A percentile compares a stretch with the other conserved stretches of the same genome.
Conservation (phyloP, 2,888 invertebrate species). For the Conops quadrifasciatus region DNA sequence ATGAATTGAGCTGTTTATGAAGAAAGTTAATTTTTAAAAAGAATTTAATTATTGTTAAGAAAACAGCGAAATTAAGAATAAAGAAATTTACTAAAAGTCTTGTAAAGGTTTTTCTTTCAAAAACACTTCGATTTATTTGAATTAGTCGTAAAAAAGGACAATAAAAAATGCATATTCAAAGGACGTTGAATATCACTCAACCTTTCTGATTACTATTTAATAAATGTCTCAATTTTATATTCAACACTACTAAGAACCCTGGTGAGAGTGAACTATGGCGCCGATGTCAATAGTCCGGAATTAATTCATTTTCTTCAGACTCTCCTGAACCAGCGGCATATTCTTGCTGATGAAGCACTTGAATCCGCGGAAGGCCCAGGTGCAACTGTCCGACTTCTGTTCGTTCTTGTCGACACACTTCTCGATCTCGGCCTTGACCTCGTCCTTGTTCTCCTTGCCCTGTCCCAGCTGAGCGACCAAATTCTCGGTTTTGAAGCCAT, state of each 20-base stretch:
- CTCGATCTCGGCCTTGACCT: slow-evolving; percentile 59
- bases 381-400: slow-evolving; percentile 57
- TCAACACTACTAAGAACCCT: no score
- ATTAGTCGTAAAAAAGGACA: no score
- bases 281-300: no score
- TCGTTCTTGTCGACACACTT: slow-evolving; percentile 64
- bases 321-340: slow-evolving; percentile 61
- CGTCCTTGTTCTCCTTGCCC: slow-evolving; percentile 58
- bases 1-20: no score
- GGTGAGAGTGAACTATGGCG: no score
- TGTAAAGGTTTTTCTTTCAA: no score
- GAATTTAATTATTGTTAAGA: no score
- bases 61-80: no score
- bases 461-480: slow-evolving; percentile 62
- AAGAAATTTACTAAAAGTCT: no score
- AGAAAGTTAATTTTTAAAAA: no score
- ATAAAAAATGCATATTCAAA: background rate
- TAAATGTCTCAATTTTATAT: no score
- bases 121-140: no score
- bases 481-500: slow-evolving; percentile 63
- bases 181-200: background rate
- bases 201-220: background rate
- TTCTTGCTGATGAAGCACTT: slow-evolving; percentile 64
- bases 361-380: slow-evolving; percentile 64
- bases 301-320: slow-evolving; percentile 50